Evolutionary conservation across 2,797 vertebrate genomes (phyloP).

Genomic region (Eidolon dupreanum): DNA sequence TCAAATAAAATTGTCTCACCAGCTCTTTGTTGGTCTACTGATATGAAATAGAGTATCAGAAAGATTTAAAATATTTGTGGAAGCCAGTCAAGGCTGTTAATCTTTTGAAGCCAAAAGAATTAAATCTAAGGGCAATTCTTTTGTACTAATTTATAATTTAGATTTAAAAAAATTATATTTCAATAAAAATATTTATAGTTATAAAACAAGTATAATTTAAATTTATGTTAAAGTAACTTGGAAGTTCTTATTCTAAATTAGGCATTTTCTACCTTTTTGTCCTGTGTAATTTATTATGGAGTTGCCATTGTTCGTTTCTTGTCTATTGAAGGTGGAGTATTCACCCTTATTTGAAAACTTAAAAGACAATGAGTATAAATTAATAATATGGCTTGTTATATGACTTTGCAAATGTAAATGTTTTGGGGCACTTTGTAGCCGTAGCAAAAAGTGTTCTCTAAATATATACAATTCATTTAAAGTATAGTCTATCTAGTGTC

Average conservation of each 20-base stretch:
- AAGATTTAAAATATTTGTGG: slow-evolving; percentile 14
- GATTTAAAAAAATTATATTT: slow-evolving; percentile 23
- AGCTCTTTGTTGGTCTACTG: background rate
- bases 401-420: background rate
- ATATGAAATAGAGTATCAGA: background rate
- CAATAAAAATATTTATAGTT: slow-evolving; percentile 8
- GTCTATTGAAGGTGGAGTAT: background rate
- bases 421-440: background rate
- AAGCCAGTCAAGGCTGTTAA: slow-evolving; percentile 20
- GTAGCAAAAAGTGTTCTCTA: background rate
- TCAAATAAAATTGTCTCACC: slow-evolving; percentile 2
- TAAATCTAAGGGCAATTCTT: background rate
- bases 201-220: background rate
- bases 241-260: slow-evolving; percentile 12
- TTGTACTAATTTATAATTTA: slow-evolving; percentile 34
- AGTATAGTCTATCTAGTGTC: background rate
- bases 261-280: background rate
- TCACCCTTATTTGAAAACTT: background rate
- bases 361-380: background rate
- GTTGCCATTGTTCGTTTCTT: background rate
- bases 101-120: slow-evolving; percentile 3
- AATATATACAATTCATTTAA: background rate
- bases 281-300: background rate
- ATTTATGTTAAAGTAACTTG: background rate
- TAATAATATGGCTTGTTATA: background rate